These are phyloP conservation scores for Dipodomys spectabilis DNA, from an alignment of 2,113 vertebrate species.

Conservation along the genomic window DNA sequence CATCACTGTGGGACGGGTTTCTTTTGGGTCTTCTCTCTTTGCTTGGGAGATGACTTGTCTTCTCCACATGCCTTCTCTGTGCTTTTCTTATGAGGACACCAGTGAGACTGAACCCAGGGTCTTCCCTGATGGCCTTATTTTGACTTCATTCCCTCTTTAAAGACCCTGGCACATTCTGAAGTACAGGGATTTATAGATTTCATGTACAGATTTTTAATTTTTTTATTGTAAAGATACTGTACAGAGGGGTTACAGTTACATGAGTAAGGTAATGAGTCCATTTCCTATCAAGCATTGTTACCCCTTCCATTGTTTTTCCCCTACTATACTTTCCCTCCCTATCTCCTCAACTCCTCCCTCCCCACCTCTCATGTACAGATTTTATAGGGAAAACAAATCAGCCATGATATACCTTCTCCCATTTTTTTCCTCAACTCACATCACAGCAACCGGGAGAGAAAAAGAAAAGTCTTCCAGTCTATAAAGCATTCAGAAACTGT, in stretches of 20 bases:
- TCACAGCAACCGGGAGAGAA: not conserved
- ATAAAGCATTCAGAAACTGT: not conserved
- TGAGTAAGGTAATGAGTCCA: too few species aligned
- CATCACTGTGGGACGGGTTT: not conserved
- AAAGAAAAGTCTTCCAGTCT: not conserved
- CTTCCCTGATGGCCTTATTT: not conserved
- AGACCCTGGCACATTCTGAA: not conserved
- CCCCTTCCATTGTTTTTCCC: too few species aligned
- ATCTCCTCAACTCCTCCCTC: too few species aligned
- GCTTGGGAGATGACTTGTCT: not conserved
- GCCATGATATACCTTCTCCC: not conserved
- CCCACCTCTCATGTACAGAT: not conserved
- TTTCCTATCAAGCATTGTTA: too few species aligned
- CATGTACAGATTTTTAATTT: not conserved
- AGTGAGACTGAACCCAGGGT: not conserved
- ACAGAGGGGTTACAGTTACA: too few species aligned
- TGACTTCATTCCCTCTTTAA: not conserved
- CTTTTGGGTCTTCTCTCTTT: not conserved
- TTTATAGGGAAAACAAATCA: not conserved
- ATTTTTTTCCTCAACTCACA: not conserved
- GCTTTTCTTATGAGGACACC: not conserved
- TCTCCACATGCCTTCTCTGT: not conserved
- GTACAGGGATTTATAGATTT: not conserved
- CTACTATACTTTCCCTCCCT: too few species aligned
- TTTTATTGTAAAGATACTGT: too few species aligned